Base-by-base conservation (phyloP, 2,888 invertebrate species). In the Amphipyra berbera region DNA sequence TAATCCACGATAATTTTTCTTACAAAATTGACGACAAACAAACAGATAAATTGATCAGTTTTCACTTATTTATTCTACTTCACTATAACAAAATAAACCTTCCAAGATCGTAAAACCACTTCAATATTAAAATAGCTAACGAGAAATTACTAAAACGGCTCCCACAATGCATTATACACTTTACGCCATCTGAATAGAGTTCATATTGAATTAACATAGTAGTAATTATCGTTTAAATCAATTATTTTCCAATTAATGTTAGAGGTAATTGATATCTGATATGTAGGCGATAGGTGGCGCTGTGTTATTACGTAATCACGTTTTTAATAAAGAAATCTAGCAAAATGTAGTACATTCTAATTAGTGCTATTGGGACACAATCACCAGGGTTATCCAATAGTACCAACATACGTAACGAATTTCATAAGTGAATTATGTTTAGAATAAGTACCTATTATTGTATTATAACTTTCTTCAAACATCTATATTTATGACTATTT, bases 221-320 rank as follows among this genome's bases (percentile, higher is more conserved):
- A 72, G 66, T 79, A 79, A 76, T 81, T 81, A 79, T 81, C 72
- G 78, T 80, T 68, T 56, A 79, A 89, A 88, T 89, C 90, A 88
- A 89, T 89, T 89, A 89, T 85, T 88, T 88, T 88, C 81, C 85
- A 88, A 89, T 89, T 85, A 88, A 82, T 73, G 68, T 72, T 45
- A 58, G 55, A 45, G 35, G 49, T 40, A 62, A 67, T 77, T 73
- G 68, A 65, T 77, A 73, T 68, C 69, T 48, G 61, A 64, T 65
- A n/a, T 59, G n/a, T 21, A 21, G 35, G 30, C 65, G 76, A 45
- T 63, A 62, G 71, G 55, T 75, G 70, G 72, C 70, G 70, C 76
- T 70, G 45, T 69, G 54, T 56, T 27, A 42, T 54, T 52, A 27
- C 44, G 54, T 75, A 75, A 69, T 74, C 42, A 54, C 69, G 50